Evolutionary conservation across 2,888 invertebrate species (phyloP), one percentile per base, ranked within the genome.

Genomic region (Norana najaformis): DNA sequence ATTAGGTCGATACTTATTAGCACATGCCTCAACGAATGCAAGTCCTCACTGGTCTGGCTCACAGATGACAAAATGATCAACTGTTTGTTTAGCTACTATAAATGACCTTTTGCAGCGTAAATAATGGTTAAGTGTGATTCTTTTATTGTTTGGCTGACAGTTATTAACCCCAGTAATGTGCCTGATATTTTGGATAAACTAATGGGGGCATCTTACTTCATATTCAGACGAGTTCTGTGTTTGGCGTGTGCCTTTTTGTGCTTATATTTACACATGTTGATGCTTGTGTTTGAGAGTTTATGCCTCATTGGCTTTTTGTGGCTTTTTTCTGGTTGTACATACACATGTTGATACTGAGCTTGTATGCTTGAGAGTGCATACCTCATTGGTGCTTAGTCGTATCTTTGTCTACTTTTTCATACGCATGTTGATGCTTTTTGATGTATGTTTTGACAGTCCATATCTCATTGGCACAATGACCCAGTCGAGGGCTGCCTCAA

Each of bases 401-500:
- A n/a, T n/a, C 69, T 69, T 30, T 69, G 69, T 69, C 11, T 69
- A 69, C 69, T 69, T n/a, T 8, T 69, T n/a, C n/a, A n/a, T 8
- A 16, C n/a, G 30, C 69, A n/a, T 69, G n/a, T n/a, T 69, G 69
- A 69, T 69, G 69, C 69, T 69, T 30, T 69, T n/a, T 69, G 47
- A 1, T 47, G 47, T 47, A 23, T 47, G 69, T 69, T n/a, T n/a
- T 69, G 69, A 69, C 69, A 69, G 69, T 69, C 69, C 69, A 69
- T 69, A 69, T n/a, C 69, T 99, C 92, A 97, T 98, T 93, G 99
- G 95, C 91, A 95, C 95, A 14, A 95, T 95, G 93, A 95, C 95
- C 92, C 95, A 95, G 92, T 93, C 95, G 34, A 85, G 85, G 6
- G 94, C 94, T 20, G 94, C 94, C 91, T 98, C 98, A 93, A 98